Evolutionary conservation across 2,888 invertebrate genomes (phyloP).

Genomic region (Amphipyra berbera): DNA sequence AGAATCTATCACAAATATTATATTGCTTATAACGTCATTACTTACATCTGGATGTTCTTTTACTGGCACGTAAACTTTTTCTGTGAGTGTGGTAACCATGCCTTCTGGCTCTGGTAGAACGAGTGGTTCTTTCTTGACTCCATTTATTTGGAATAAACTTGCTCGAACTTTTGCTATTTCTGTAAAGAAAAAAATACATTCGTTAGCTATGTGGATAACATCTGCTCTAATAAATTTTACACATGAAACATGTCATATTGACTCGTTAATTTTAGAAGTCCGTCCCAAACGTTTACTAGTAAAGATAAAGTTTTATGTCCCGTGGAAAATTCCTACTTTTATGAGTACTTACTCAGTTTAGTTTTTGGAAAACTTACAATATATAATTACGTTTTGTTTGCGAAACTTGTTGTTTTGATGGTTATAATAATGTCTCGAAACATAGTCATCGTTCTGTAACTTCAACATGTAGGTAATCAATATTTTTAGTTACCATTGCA

Average conservation of each 20-base stretch:
- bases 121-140: slow-evolving; percentile 97
- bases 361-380: slow-evolving; percentile 58
- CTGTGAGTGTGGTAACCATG: slow-evolving; percentile 97
- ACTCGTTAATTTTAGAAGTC: slow-evolving; percentile 72
- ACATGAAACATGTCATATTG: slow-evolving; percentile 74
- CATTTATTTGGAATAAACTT: slow-evolving; percentile 99
- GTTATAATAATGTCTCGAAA: slow-evolving; percentile 18
- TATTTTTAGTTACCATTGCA: slow-evolving; percentile 41
- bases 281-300: slow-evolving; percentile 73
- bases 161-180: slow-evolving; percentile 99
- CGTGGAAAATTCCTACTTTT: slow-evolving; percentile 66
- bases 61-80: slow-evolving; percentile 99
- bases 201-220: slow-evolving; percentile 58
- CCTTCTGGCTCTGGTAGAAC: slow-evolving; percentile 97
- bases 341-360: slow-evolving; percentile 59
- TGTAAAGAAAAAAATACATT: slow-evolving; percentile 89
- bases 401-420: slow-evolving; percentile 18
- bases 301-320: slow-evolving; percentile 76
- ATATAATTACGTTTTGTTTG: slow-evolving; percentile 30
- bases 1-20: slow-evolving; percentile 24
- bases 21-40: slow-evolving; percentile 68
- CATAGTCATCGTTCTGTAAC: background rate
- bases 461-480: slow-evolving; percentile 40
- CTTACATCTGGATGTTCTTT: slow-evolving; percentile 99
- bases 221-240: slow-evolving; percentile 72